phyloP scores from a whole-genome alignment of 2,888 invertebrate species.

The Cataglyphis cursor region DNA sequence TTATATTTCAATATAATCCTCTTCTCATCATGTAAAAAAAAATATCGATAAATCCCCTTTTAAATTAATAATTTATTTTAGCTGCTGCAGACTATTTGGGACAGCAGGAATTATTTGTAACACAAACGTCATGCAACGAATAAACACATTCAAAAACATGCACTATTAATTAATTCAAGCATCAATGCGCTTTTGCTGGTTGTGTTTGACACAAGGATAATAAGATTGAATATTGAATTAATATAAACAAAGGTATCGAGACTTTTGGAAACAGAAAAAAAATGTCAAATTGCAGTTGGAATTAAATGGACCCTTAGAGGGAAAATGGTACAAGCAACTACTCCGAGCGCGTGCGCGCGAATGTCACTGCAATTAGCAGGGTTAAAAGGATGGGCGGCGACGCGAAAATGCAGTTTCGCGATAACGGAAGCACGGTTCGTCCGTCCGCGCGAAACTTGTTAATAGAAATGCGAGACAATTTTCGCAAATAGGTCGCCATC shows the following conservation, averaged over 20 bases:
- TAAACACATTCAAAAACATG: neutral
- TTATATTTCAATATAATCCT: neutral
- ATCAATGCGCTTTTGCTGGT: neutral
- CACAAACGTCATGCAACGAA: neutral
- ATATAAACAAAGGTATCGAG: neutral
- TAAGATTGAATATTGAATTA: constrained; percentile 3
- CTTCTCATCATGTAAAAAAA: neutral
- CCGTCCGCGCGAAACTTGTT: constrained; percentile 63
- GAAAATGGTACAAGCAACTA: constrained; percentile 15
- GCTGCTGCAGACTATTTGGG: neutral
- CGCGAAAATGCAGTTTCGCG: constrained; percentile 59
- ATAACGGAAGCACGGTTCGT: constrained; percentile 40
- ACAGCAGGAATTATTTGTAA: constrained; percentile 17
- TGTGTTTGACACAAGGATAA: neutral
- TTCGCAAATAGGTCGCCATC: constrained; percentile 53
- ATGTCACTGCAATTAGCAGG: constrained; percentile 49
- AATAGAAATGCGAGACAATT: constrained; percentile 57
- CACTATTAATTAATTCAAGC: constrained; percentile 1
- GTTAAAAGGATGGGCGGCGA: constrained; percentile 35
- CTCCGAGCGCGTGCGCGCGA: neutral
- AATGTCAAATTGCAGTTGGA: constrained; percentile 14
- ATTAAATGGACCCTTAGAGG: constrained; percentile 7
- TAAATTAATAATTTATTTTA: constrained; percentile 21
- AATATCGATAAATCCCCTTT: neutral
- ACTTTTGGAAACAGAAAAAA: neutral